These are phyloP conservation scores for Halichoerus grypus DNA, from an alignment of 2,113 vertebrate genomes.

Conservation along the genomic window DNA sequence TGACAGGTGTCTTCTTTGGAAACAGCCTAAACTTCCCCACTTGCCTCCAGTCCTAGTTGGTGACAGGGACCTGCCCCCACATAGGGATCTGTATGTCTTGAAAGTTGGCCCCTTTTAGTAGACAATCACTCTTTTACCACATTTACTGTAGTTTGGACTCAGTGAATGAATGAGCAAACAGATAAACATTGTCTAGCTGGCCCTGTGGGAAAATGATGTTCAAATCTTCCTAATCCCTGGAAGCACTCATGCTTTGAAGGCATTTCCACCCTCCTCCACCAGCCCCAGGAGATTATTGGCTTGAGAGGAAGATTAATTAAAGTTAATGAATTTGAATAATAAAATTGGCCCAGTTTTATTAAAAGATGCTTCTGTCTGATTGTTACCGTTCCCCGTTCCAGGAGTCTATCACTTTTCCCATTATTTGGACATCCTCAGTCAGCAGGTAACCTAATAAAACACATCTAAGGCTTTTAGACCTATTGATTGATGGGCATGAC, in stretches of 20 bases:
- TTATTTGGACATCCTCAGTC: neutral
- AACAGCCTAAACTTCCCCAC: neutral
- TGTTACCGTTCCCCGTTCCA: neutral
- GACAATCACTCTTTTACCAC: neutral
- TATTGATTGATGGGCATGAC: neutral
- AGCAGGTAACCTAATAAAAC: neutral
- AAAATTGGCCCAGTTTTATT: neutral
- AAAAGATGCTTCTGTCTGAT: neutral
- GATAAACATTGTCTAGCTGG: neutral
- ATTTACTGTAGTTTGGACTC: neutral
- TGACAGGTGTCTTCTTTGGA: neutral
- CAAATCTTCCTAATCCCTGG: neutral
- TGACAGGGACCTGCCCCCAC: fast-evolving
- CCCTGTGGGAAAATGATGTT: neutral
- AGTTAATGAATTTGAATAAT: neutral
- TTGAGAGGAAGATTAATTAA: neutral
- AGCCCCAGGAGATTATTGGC: neutral
- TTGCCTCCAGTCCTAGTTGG: too few relatives aligned
- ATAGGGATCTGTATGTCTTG: neutral
- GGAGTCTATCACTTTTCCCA: neutral
- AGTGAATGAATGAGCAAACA: neutral
- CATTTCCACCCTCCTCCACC: neutral
- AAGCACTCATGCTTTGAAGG: neutral
- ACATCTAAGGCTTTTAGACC: neutral
- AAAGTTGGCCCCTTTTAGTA: neutral